These are phyloP conservation scores for Thunnus maccoyii DNA, from an alignment of 2,113 vertebrate species.

Conservation along the genomic window DNA sequence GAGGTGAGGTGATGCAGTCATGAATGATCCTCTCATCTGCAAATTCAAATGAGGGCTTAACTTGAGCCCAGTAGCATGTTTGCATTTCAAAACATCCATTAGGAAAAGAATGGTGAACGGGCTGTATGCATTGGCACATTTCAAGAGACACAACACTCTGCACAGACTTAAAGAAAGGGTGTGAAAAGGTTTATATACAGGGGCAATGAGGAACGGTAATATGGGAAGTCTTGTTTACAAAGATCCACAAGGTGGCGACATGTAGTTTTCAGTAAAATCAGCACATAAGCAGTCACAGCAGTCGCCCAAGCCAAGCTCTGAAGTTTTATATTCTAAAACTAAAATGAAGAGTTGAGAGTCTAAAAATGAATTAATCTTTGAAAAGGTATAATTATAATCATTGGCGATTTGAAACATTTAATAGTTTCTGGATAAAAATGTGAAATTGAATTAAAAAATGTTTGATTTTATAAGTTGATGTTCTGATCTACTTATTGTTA, in stretches of 20 bases:
- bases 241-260: slow-evolving; percentile 65
- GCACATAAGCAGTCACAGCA: neutral
- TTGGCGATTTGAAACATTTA: neutral
- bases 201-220: neutral
- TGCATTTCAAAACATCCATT: slow-evolving; percentile 47
- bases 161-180: neutral
- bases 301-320: neutral
- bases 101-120: neutral
- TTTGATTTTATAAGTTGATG: too few relatives aligned
- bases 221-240: neutral
- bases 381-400: neutral
- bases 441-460: neutral
- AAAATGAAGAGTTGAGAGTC: neutral
- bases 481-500: too few relatives aligned
- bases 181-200: slow-evolving; percentile 20
- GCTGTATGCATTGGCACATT: neutral
- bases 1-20: neutral
- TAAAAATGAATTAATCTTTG: neutral
- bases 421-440: neutral
- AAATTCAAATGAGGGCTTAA: slow-evolving; percentile 34
- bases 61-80: slow-evolving; percentile 4
- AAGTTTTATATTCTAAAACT: neutral
- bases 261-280: neutral
- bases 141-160: too few relatives aligned
- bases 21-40: slow-evolving; percentile 33